Percentiles rank a stretch among this genome's conserved stretches.
phyloP scores from a whole-genome alignment of 1,140 invertebrate genomes.

The Elymnias hypermnestra region DNA sequence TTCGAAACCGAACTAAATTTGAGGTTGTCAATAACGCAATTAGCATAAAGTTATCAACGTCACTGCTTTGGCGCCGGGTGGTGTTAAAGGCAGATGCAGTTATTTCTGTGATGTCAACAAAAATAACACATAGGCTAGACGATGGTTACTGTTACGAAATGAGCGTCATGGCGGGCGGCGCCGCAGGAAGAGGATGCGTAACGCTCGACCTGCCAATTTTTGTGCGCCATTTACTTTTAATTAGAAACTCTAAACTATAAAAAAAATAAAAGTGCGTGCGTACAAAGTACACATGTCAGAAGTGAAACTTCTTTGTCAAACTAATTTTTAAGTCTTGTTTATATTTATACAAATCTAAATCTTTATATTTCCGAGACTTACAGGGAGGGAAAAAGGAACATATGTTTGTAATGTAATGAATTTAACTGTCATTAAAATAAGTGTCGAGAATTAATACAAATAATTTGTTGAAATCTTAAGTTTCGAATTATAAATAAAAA shows the following conservation, averaged over 20 bases:
- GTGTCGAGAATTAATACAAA: too few species aligned
- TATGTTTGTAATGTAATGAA: too few species aligned
- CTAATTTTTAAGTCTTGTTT: too few species aligned
- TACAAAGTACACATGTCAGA: too few species aligned
- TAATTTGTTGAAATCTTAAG: too few species aligned
- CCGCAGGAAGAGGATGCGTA: slow-evolving; percentile 61
- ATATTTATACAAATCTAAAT: too few species aligned
- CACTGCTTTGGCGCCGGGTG: slow-evolving; percentile 39
- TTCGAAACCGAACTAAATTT: slow-evolving; percentile 48
- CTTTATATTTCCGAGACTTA: too few species aligned
- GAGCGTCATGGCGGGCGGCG: slow-evolving; percentile 7
- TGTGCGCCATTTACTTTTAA: slow-evolving; percentile 13
- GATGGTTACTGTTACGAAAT: slow-evolving; percentile 61
- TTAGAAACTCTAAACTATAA: slow-evolving; percentile 3
- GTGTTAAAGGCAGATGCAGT: slow-evolving; percentile 54
- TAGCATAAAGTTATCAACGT: slow-evolving; percentile 70
- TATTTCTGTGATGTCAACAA: slow-evolving; percentile 70
- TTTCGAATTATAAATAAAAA: too few species aligned
- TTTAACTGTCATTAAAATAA: too few species aligned
- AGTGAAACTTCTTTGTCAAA: too few species aligned
- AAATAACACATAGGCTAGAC: slow-evolving; percentile 53
- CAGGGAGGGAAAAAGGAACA: too few species aligned
- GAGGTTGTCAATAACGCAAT: slow-evolving; percentile 68
- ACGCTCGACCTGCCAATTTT: slow-evolving; percentile 16
- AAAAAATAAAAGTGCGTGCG: too few species aligned